phyloP scores from a whole-genome alignment of 2,797 vertebrate species.

The Hippopotamyrus pictus region DNA sequence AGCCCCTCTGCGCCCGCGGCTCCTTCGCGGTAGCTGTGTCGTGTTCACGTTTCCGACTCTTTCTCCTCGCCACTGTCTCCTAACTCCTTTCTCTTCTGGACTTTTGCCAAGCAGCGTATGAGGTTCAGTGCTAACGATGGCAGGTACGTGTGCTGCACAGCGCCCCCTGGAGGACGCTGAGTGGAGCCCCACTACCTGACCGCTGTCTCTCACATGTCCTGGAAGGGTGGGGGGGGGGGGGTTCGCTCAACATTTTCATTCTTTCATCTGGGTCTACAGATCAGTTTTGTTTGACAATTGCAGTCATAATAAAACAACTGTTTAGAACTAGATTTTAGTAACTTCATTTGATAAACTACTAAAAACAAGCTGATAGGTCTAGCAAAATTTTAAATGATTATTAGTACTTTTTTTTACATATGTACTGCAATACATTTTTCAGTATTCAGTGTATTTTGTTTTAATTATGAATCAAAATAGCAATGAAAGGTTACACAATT shows the following conservation, averaged over 20 bases:
- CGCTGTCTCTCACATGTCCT: not conserved
- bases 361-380: not conserved
- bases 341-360: not conserved
- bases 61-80: slow-evolving; percentile 13
- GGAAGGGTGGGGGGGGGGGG: not conserved
- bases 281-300: not conserved
- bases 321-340: not conserved
- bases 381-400: not conserved
- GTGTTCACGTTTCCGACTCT: slow-evolving; percentile 7
- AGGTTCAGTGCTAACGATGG: slow-evolving; percentile 69
- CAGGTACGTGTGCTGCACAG: slow-evolving; percentile 60
- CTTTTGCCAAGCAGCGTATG: slow-evolving; percentile 68
- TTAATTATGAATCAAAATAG: not conserved
- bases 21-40: not conserved
- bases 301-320: not conserved
- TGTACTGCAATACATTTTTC: not conserved
- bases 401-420: not conserved
- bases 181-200: slow-evolving; percentile 2
- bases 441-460: not conserved
- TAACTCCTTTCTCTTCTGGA: slow-evolving; percentile 53
- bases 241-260: not conserved
- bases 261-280: slow-evolving; percentile 17
- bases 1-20: not conserved
- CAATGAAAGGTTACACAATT: not conserved
- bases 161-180: not conserved